Conservation (phyloP, 2,888 invertebrate genomes). For the Micoletzkya japonica region DNA sequence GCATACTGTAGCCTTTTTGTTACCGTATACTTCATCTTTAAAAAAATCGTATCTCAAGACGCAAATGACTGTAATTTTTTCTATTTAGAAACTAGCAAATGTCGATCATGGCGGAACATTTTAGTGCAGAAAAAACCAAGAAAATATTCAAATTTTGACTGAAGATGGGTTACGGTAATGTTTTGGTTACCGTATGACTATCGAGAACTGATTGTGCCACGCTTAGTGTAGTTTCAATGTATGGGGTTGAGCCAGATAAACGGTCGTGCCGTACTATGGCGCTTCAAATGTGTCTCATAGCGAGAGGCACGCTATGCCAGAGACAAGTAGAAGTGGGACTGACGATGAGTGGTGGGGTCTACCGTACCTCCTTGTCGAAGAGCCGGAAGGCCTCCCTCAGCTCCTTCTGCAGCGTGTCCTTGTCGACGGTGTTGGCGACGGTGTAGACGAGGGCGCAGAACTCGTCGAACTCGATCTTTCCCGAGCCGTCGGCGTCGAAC, state of each 20-base stretch:
- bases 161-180: not conserved
- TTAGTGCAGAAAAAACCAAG: no score
- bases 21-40: no score
- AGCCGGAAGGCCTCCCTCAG: constrained; percentile 97
- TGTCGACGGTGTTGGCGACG: constrained; percentile 69
- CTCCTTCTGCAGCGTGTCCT: constrained; percentile 93
- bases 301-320: not conserved
- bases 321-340: not conserved
- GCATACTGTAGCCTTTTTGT: no score
- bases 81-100: no score
- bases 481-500: constrained; percentile 64
- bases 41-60: no score
- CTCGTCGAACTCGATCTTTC: constrained; percentile 66
- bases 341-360: not conserved
- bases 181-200: not conserved
- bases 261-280: not conserved
- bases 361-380: constrained; percentile 82
- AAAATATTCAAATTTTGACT: no score
- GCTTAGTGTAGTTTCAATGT: no score
- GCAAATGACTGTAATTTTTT: no score
- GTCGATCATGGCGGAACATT: no score
- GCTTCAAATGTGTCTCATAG: not conserved
- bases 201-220: not conserved
- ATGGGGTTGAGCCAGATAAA: no score
- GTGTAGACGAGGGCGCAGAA: constrained; percentile 66